Base-by-base conservation (phyloP, 1,140 invertebrate species). In the Pogonus chalceus region DNA sequence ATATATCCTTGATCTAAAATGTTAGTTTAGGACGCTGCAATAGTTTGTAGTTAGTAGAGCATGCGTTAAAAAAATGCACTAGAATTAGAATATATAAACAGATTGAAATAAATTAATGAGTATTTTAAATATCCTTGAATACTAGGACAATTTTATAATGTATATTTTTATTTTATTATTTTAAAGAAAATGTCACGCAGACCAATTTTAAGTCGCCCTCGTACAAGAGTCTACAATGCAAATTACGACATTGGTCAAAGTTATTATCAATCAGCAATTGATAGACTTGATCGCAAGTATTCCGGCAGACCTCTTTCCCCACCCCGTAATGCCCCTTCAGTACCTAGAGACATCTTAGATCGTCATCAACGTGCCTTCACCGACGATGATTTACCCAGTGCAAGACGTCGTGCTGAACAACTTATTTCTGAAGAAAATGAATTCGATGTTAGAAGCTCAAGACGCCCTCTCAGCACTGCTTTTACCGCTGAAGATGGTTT, bases 171-270 rank as follows among this genome's bases (percentile, higher is more conserved):
- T n/a, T n/a, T n/a, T n/a, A n/a, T n/a, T n/a, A n/a, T n/a, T n/a
- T n/a, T 58, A 52, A 57, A 55, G 49, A 62, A 55, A 57, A 62
- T 62, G 61, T 65, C 65, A n/a, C 58, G 54, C 35, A 54, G 64
- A n/a, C 58, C 65, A 16, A 61, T 65, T 50, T 58, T 68, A 31
- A 69, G 63, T 46, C 62, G 84, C 70, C 82, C 82, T 59, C 77
- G 85, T 52, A 87, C 85, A 9, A 79, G 80, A 65, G 80, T 88
- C 56, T 88, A 88, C 64, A 83, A 86, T 62, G 85, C 84, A 67
- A 88, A 88, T 64, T 87, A 87, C 69, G 80, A 86, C 70, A 84
- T 85, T 66, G 84, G 85, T 39, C 82, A 87, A 65, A 84, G 82
- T 58, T 86, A 87, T 66, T 88, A 88, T 70, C 82, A 81, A 56